Base-by-base conservation (phyloP, 2,113 vertebrate species). In the Upupa epops region DNA sequence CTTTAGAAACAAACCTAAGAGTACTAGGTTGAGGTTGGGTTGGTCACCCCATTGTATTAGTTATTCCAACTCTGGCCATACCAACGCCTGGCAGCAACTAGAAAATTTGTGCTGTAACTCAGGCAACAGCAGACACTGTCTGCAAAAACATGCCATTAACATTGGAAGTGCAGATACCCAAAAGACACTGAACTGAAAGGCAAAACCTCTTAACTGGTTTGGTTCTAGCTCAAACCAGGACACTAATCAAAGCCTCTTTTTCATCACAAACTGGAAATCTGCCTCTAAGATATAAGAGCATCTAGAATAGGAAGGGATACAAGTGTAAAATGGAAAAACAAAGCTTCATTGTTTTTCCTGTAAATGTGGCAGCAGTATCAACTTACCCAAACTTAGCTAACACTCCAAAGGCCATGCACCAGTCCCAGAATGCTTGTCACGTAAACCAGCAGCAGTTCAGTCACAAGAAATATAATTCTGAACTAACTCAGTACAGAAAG, bases 301-400 rank as follows among this genome's bases (percentile, higher is more conserved):
- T 4, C n/a, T 17, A 3, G 4, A 56, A 3, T 5, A 64, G 6
- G 4, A 25, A 64, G 6, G 4, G 1, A 46, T 2, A 52, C 0
- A 3, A 2, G 24, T 0, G 6, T 29, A 52, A 61, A 63, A 82
- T 17, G 3, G 1, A 4, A 5, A 6, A 40, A 5, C 12, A 59
- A 24, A 46, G 15, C 7, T 91, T 61, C 14, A 49, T 2, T 11
- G 10, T 2, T 3, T 21, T 12, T 7, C 6, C 36, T 24, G 8
- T 4, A 5, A 17, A 31, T 8, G 3, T 6, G 1, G 5, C 28
- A 88, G 4, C 32, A 73, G 2, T 14, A 25, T 3, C 4, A 32
- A 2, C 4, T 6, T 28, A 12, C 1, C 15, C 2, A 48, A 87
- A 48, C 32, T 42, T 13, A 52, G 15, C 3, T 5, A 56, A 42